Evolutionary conservation across 2,888 invertebrate species (phyloP), one percentile per base, ranked within the genome.

Genomic region (Sialis fuliginosa): DNA sequence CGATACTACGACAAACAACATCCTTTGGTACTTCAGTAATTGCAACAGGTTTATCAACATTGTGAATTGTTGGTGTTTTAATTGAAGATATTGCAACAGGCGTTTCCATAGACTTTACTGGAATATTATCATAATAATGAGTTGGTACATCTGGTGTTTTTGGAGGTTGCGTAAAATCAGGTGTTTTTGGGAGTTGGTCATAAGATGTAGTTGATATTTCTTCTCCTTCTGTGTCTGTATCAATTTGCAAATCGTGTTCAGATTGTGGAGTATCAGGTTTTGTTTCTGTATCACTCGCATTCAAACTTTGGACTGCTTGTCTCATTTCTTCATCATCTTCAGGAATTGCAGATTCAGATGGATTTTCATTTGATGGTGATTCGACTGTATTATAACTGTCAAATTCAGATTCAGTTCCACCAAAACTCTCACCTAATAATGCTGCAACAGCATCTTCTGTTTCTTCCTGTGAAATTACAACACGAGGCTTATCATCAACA

Each of bases 371-470:
- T n/a, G 46, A 31, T 55, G 54, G 42, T 6, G 47, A 47, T 22
- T 33, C 22, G 10, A 47, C 35, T 32, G 74, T 72, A 57, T 72
- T 72, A 52, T 71, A 72, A 54, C 70, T 70, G 56, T 69, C 72
- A 39, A 47, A 47, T 33, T 68, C 67, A 61, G 78, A 79, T 8
- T 66, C 60, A 44, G 62, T 63, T 10, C 76, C 80, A 1, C 85
- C 82, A 58, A 90, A 88, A 54, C 88, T 87, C 63, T 89, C 89
- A 31, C 86, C 88, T 47, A 91, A 65, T 32, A 91, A 66, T 1
- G 90, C 89, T 6, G 89, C 89, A 0, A 91, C 90, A 0, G 91
- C 91, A 62, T 89, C 89, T 63, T 87, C 90, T 0, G 90, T 91
- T 66, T 91, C 90, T 67, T 90, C 90, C 64, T 90, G 90, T 0